Evolutionary conservation across 2,888 invertebrate species (phyloP), one percentile per base, ranked within the genome.

Genomic region (Galerucella nymphaeae): DNA sequence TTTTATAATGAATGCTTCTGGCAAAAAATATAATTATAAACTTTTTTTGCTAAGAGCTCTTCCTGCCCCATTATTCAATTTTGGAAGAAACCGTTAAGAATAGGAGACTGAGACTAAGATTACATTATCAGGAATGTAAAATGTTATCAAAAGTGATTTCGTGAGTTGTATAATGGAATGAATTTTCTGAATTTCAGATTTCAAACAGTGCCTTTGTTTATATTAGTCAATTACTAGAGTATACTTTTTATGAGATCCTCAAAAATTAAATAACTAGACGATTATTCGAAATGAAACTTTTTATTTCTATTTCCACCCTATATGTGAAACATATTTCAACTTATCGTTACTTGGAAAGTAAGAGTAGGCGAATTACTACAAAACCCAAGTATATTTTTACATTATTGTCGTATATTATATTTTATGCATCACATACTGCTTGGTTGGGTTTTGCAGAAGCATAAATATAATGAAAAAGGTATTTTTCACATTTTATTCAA

Each of bases 381-480:
- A 38, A 38, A 8, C 9, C 30, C 30, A 38, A 38, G 30, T 8
- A 38, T 8, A 38, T 38, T 8, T n/a, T 48, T 8, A n/a, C n/a
- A 14, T n/a, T 30, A 68, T 61, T 61, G 61, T 69, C 53, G 69
- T 62, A 55, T 63, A 73, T 73, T 73, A 74, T 70, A 71, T 71
- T 76, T 76, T 76, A 76, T 75, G 66, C 67, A 68, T 58, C 71
- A 73, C 69, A 38, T 38, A 38, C 30, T 65, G 67, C 71, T 69
- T 53, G 63, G 63, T 57, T 68, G 70, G 64, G 68, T 70, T 73
- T 65, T 71, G 58, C 66, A 58, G 69, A 62, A 77, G 71, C 74
- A 65, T 76, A n/a, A n/a, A n/a, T n/a, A 77, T 80, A 81, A 81
- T 80, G 77, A 79, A 77, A 77, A 79, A 76, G 79, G 75, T 80